These are phyloP conservation scores for Limnephilus marmoratus DNA, from an alignment of 2,888 invertebrate species.

Conservation along the genomic window DNA sequence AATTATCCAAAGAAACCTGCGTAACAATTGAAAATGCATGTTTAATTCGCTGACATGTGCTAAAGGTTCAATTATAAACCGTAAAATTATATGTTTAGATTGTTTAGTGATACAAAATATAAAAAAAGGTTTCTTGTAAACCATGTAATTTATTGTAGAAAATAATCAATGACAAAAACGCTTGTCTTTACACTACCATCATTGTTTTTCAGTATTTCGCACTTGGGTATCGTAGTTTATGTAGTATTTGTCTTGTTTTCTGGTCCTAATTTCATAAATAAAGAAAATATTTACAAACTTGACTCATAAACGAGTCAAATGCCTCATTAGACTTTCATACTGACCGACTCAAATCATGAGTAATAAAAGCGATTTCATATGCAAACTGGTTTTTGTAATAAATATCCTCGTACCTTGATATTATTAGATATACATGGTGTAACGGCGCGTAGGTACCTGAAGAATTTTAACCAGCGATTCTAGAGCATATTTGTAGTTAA, in stretches of 20 bases:
- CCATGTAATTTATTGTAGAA: no score
- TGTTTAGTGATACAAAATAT: no score
- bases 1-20: no score
- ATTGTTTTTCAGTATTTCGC: neutral
- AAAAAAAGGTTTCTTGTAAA: no score
- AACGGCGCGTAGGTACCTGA: no score
- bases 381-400: neutral
- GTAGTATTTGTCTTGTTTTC: neutral
- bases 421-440: neutral
- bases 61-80: no score
- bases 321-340: neutral
- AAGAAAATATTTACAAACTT: neutral
- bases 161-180: neutral
- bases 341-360: neutral
- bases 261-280: neutral
- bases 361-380: neutral
- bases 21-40: no score
- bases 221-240: neutral
- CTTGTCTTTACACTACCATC: neutral
- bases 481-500: no score
- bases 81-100: no score
- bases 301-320: neutral
- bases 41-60: no score
- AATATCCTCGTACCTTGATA: neutral
- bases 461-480: no score